Percentiles rank a stretch among this genome's conserved stretches.
phyloP scores from a whole-genome alignment of 2,888 invertebrate species.

The Leptopilina drosophilae region DNA sequence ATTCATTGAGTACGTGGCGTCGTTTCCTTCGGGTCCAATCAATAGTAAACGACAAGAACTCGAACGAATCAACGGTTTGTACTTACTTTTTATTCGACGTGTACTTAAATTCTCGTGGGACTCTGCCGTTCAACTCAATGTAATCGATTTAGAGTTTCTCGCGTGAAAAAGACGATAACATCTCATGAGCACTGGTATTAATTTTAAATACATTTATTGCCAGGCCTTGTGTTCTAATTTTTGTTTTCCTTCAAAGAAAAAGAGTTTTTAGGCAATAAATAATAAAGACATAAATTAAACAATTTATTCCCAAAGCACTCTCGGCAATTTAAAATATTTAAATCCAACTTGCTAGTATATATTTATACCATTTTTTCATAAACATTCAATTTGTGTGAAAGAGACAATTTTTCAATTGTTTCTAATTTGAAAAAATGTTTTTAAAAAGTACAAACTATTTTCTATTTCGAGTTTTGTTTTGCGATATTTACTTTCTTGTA shows the following conservation, averaged over 20 bases:
- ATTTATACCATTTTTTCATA: no score
- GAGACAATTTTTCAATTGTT: no score
- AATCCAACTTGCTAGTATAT: no score
- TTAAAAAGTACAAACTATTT: no score
- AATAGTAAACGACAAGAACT: constrained; percentile 31
- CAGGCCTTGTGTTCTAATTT: neutral
- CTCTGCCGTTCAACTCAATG: constrained; percentile 15
- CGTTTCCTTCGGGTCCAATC: constrained; percentile 20
- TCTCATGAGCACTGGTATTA: constrained; percentile 17
- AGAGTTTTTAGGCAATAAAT: no score
- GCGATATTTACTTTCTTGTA: no score
- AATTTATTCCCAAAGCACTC: no score
- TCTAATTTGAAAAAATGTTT: no score
- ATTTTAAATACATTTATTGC: constrained; percentile 16
- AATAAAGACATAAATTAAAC: no score
- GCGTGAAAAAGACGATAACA: constrained; percentile 40
- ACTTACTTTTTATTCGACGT: constrained; percentile 32
- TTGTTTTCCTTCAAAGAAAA: neutral
- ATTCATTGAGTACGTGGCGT: constrained; percentile 19
- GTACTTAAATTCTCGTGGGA: constrained; percentile 13
- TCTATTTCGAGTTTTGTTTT: no score
- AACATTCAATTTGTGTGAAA: no score
- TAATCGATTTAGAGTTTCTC: constrained; percentile 34
- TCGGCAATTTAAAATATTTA: no score
- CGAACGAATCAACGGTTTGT: constrained; percentile 28